Percentiles rank a stretch among this genome's conserved stretches.
These are phyloP conservation scores for Alauda arvensis DNA, from an alignment of 2,797 vertebrate species.

Conservation along the genomic window DNA sequence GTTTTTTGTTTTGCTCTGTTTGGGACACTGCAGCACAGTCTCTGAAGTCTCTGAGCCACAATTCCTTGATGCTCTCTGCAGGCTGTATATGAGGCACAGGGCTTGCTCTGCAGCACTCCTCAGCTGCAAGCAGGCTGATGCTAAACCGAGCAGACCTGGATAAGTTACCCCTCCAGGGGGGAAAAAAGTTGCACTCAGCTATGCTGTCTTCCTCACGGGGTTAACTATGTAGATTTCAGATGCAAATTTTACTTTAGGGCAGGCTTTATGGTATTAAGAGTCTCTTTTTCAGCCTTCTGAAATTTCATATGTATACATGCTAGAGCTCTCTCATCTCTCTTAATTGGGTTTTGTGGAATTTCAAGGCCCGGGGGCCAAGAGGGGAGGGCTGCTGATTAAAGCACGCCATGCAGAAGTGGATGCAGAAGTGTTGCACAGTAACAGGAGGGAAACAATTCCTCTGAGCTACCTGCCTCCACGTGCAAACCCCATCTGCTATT, in stretches of 20 bases:
- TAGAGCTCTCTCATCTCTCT: constrained; percentile 76
- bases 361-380: constrained; percentile 77
- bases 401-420: neutral
- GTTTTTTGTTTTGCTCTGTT: neutral
- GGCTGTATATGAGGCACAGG: neutral
- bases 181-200: neutral
- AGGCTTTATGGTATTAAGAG: constrained; percentile 67
- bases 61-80: neutral
- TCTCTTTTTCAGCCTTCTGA: constrained; percentile 67
- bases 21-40: neutral
- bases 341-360: constrained; percentile 85
- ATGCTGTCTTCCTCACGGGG: constrained; percentile 23
- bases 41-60: neutral
- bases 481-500: neutral
- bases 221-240: constrained; percentile 55
- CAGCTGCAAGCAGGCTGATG: constrained; percentile 1
- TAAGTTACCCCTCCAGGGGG: neutral
- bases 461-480: neutral
- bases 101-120: neutral
- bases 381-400: constrained; percentile 64
- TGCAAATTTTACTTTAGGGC: constrained; percentile 75
- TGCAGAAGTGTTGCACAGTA: constrained; percentile 23
- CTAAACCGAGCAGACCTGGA: neutral
- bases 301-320: constrained; percentile 62
- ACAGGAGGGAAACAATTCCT: neutral